A percentile compares a stretch with the other conserved stretches of the same genome.
Conservation (phyloP, 2,113 vertebrate genomes). For the Tachycineta bicolor region DNA sequence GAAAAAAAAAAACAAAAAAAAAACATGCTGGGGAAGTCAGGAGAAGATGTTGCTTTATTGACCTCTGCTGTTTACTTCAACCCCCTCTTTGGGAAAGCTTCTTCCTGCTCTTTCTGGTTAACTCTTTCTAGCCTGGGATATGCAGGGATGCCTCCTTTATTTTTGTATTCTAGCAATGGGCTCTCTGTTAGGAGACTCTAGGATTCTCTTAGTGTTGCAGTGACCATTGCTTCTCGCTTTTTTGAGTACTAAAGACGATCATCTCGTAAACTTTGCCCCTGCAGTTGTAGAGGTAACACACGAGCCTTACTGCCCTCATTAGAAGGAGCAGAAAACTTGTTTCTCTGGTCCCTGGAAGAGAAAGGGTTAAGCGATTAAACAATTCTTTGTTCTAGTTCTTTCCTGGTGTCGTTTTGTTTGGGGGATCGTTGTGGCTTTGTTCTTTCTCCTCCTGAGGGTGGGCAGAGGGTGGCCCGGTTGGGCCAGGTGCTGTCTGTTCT, state of each 20-base stretch:
- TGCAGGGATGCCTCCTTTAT: conserved; percentile 56
- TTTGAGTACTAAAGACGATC: conserved; percentile 33
- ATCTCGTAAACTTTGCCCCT: conserved; percentile 60
- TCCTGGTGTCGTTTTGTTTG: conserved; percentile 56
- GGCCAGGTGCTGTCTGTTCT: neutral
- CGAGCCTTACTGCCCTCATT: conserved; percentile 77
- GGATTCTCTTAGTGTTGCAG: conserved; percentile 31
- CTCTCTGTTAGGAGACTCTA: conserved; percentile 42
- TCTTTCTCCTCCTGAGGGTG: neutral
- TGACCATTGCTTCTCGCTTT: conserved; percentile 42
- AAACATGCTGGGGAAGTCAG: conserved; percentile 63
- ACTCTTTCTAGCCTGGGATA: conserved; percentile 62
- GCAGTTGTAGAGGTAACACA: conserved; percentile 74
- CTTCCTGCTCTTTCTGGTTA: conserved; percentile 63
- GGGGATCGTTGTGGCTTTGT: neutral
- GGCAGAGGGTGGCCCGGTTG: neutral
- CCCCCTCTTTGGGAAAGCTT: conserved; percentile 53
- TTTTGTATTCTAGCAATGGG: conserved; percentile 64
- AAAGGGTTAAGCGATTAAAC: conserved; percentile 81
- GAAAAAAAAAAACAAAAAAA: neutral
- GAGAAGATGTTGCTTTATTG: conserved; percentile 64
- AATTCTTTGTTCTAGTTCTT: conserved; percentile 65
- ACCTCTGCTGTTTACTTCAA: conserved; percentile 66
- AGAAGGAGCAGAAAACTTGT: conserved; percentile 77
- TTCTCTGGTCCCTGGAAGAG: conserved; percentile 79